Conservation (phyloP, 2,797 vertebrate genomes). For the Sciurus carolinensis region DNA sequence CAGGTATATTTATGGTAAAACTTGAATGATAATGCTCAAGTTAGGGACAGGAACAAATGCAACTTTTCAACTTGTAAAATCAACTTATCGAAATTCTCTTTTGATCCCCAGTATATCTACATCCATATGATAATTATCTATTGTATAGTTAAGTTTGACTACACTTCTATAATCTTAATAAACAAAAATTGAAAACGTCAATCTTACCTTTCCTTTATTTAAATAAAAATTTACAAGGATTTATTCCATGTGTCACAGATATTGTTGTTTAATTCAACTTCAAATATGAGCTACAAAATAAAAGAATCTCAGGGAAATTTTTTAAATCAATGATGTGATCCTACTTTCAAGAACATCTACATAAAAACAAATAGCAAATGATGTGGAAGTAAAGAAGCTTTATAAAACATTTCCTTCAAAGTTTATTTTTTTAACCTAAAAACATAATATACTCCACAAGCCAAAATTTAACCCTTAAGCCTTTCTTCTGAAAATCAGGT, state of each 20-base stretch:
- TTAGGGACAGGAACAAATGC: background rate
- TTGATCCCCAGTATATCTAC: background rate
- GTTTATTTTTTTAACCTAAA: constrained; percentile 67
- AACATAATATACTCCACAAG: constrained; percentile 70
- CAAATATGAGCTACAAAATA: constrained; percentile 70
- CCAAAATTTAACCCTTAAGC: constrained; percentile 16
- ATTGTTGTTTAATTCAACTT: constrained; percentile 53
- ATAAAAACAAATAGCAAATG: constrained; percentile 79
- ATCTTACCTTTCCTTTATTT: constrained; percentile 60
- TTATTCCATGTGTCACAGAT: constrained; percentile 57
- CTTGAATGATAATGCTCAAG: background rate
- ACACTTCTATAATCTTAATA: constrained; percentile 54
- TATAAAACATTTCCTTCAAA: constrained; percentile 75
- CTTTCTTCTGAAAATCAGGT: background rate
- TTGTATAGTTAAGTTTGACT: background rate
- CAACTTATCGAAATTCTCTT: constrained; percentile 24
- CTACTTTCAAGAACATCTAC: constrained; percentile 62
- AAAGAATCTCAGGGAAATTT: constrained; percentile 58
- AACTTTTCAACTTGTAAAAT: constrained; percentile 34
- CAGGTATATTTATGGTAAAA: background rate
- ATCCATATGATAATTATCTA: background rate
- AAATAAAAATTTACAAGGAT: background rate
- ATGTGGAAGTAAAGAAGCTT: constrained; percentile 73
- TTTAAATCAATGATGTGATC: background rate
- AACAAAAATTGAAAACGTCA: constrained; percentile 68